Evolutionary conservation across 2,797 vertebrate species (phyloP), one percentile per base, ranked within the genome.

Genomic region (Phataginus tricuspis): DNA sequence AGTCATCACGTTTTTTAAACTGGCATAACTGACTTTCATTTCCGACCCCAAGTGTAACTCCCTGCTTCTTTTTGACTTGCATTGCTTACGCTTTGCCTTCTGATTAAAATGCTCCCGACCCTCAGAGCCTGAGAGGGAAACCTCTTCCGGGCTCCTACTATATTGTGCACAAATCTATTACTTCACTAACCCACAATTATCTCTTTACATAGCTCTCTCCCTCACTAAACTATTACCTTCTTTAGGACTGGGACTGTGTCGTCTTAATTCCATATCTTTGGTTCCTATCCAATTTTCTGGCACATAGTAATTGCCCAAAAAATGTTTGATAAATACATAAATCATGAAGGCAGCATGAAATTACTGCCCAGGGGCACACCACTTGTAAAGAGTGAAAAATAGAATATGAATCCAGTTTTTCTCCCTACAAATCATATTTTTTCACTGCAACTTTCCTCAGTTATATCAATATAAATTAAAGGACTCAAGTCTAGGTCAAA

Each of bases 401-500:
- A 78, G 74, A 71, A n/a, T n/a, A 27, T 37, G 14, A 93, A 86
- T 84, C 3, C 11, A 79, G 18, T 64, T 92, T 55, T 90, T 55
- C 10, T 85, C 34, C 66, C 39, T 49, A 59, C 4, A 95, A 66
- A 94, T 86, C n/a, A 45, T 45, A 77, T 15, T 61, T 90, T 90
- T 86, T 61, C 45, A 85, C 84, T 88, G 31, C 39, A 75, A 75
- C 18, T 93, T 93, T 92, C 34, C 61, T 82, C 64, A 23, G 13
- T 80, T 78, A 88, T 31, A 82, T 29, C 61, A 83, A 61, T 66
- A 86, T 63, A 95, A 94, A 83, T 45, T 49, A 90, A 90, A 88
- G 23, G 4, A 53, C 8, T 51, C 8, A 27, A 34, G 25, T 69
- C 18, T 88, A 86, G 78, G 78, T 96, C 68, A 95, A 91, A 96